These are phyloP conservation scores for Gnathochromis pfefferi DNA, from an alignment of 2,113 vertebrate genomes.

Conservation along the genomic window DNA sequence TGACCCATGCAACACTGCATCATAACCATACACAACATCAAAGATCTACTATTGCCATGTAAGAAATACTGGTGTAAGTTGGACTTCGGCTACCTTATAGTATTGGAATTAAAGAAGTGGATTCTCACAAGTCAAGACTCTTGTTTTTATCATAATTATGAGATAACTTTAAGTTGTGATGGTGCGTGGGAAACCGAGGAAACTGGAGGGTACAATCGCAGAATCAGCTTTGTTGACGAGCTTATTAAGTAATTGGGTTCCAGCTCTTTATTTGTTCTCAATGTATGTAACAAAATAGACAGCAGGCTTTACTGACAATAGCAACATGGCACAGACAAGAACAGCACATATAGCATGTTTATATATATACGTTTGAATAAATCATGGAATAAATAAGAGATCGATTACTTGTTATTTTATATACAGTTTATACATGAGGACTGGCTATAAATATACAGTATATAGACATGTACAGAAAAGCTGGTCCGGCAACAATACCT, in stretches of 20 bases:
- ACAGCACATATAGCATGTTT: neutral
- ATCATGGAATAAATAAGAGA: neutral
- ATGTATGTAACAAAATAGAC: neutral
- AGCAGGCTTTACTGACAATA: neutral
- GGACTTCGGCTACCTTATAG: neutral
- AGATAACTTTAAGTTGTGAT: neutral
- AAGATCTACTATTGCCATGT: neutral
- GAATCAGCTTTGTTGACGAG: neutral
- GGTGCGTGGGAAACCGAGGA: neutral
- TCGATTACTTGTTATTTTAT: neutral
- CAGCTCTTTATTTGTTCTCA: neutral
- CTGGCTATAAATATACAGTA: neutral
- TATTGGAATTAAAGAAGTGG: neutral
- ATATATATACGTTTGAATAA: neutral
- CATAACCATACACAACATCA: neutral
- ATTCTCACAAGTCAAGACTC: neutral
- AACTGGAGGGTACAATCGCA: neutral
- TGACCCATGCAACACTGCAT: neutral
- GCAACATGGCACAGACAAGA: neutral
- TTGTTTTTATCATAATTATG: neutral
- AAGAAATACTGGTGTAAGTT: neutral
- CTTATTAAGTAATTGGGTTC: neutral
- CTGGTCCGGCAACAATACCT: neutral
- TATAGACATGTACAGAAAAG: neutral
- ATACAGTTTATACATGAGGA: neutral